Conservation (phyloP, 1,140 invertebrate genomes). For the Drosophila oshimai region DNA sequence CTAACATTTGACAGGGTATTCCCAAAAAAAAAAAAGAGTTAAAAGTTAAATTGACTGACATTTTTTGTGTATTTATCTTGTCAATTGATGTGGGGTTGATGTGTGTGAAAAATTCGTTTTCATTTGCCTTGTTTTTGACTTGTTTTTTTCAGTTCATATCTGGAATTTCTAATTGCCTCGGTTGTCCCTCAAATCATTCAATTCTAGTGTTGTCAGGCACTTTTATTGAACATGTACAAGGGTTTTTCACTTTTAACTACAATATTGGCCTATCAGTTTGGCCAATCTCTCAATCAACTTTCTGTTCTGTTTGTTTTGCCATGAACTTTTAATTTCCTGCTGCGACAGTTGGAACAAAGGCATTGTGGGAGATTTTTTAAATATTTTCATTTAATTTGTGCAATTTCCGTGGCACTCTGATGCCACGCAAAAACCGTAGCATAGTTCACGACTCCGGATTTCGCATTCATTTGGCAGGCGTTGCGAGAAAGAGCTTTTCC, state of each 20-base stretch:
- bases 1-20: slow-evolving; percentile 49
- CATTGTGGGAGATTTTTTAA: slow-evolving; percentile 17
- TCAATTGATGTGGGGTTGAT: slow-evolving; percentile 36
- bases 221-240: background rate
- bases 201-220: background rate
- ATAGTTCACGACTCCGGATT: background rate
- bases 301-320: background rate
- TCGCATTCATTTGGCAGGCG: background rate
- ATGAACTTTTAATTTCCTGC: slow-evolving; percentile 39
- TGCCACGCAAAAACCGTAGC: background rate
- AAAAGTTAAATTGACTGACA: slow-evolving; percentile 43
- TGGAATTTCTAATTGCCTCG: slow-evolving; percentile 14
- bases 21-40: slow-evolving; percentile 11
- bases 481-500: slow-evolving; percentile 3
- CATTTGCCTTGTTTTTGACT: slow-evolving; percentile 27
- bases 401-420: slow-evolving; percentile 21
- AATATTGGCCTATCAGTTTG: slow-evolving; percentile 4
- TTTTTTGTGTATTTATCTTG: slow-evolving; percentile 22
- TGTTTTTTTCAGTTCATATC: background rate
- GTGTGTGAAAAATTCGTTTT: slow-evolving; percentile 5
- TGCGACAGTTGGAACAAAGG: background rate
- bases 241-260: background rate
- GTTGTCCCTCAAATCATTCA: background rate
- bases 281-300: slow-evolving; percentile 18
- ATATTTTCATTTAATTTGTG: slow-evolving; percentile 55